These are phyloP conservation scores for Eupeodes luniger DNA, from an alignment of 2,888 invertebrate genomes.

Conservation along the genomic window DNA sequence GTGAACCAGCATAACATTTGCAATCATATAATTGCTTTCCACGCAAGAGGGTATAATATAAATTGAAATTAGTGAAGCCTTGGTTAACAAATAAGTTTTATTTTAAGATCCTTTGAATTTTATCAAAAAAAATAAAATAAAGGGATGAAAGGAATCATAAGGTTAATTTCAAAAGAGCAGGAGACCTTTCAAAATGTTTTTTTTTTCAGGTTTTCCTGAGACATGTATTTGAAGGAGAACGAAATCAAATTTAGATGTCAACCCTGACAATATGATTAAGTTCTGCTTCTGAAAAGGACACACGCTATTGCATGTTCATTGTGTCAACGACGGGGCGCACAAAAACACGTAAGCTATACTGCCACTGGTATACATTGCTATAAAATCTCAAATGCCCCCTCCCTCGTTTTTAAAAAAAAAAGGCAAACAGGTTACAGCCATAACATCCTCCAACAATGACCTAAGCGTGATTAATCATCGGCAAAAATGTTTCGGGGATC, in stretches of 20 bases:
- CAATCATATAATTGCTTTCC: slow-evolving; percentile 72
- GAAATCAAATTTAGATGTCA: slow-evolving; percentile 67
- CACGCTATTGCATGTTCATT: slow-evolving; percentile 74
- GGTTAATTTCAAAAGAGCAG: slow-evolving; percentile 27
- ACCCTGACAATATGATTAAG: slow-evolving; percentile 74
- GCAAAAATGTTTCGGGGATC: slow-evolving; percentile 60
- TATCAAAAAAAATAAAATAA: slow-evolving; percentile 20
- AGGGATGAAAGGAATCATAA: slow-evolving; percentile 47
- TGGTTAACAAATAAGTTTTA: slow-evolving; percentile 49
- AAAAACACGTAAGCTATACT: slow-evolving; percentile 6
- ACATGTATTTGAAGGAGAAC: neutral
- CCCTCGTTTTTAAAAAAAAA: neutral
- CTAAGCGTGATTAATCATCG: slow-evolving; percentile 75
- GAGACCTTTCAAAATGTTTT: slow-evolving; percentile 1
- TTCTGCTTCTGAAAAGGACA: slow-evolving; percentile 55
- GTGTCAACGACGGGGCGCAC: slow-evolving; percentile 50
- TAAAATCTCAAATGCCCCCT: slow-evolving; percentile 11
- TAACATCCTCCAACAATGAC: slow-evolving; percentile 56
- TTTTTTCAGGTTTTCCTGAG: neutral
- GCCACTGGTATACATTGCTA: neutral
- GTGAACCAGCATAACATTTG: slow-evolving; percentile 70
- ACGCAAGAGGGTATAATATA: slow-evolving; percentile 38
- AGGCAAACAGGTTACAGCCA: slow-evolving; percentile 42
- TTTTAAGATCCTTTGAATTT: slow-evolving; percentile 36
- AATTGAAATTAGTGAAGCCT: slow-evolving; percentile 69